These are phyloP conservation scores for Aplodontia rufa DNA, from an alignment of 2,113 vertebrate genomes.

Conservation along the genomic window DNA sequence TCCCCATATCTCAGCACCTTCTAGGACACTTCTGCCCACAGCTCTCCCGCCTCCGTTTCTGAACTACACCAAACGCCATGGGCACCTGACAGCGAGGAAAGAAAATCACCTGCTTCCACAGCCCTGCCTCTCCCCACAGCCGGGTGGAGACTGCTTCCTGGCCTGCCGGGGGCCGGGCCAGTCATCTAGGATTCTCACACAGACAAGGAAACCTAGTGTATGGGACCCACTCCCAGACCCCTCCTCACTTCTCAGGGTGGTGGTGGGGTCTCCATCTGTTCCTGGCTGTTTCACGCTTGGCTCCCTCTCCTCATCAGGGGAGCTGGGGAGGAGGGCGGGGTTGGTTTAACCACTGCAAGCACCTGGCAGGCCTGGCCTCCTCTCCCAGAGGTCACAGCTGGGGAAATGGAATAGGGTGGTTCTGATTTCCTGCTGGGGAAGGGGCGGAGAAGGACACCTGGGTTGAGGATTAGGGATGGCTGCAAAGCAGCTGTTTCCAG, in stretches of 20 bases:
- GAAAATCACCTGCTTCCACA: slow-evolving; percentile 38
- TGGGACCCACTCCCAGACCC: neutral
- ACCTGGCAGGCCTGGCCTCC: neutral
- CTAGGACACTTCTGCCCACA: neutral
- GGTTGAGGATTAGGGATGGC: slow-evolving; percentile 12
- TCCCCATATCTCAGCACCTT: neutral
- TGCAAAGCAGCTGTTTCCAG: slow-evolving; percentile 51
- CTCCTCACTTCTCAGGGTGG: neutral
- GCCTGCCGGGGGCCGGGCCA: neutral
- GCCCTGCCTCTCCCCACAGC: neutral
- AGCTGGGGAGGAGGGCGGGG: neutral
- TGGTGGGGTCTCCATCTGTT: slow-evolving; percentile 77
- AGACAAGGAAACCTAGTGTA: neutral
- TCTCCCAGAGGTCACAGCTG: neutral
- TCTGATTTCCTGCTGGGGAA: neutral
- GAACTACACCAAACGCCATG: neutral
- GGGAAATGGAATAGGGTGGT: neutral
- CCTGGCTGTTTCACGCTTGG: neutral
- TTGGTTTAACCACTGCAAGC: neutral
- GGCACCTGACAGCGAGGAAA: neutral
- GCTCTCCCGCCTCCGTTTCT: no score
- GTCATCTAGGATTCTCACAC: neutral
- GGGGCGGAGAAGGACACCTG: neutral
- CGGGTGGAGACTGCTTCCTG: neutral
- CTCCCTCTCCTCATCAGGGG: neutral